phyloP scores from a whole-genome alignment of 2,797 vertebrate species.

The Rhynchonycteris naso region DNA sequence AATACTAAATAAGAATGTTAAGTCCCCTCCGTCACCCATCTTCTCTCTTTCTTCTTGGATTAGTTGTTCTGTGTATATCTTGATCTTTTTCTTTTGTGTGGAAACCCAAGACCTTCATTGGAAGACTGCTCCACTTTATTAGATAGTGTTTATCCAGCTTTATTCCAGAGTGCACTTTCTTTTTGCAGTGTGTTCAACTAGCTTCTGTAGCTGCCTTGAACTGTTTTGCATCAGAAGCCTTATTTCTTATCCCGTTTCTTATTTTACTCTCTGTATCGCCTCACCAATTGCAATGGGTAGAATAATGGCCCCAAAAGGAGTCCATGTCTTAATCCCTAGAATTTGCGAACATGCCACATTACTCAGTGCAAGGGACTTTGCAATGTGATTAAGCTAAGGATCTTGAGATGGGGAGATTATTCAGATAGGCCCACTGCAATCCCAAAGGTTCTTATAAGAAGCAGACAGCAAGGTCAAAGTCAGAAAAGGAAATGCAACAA shows the following conservation, averaged over 20 bases:
- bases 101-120: neutral
- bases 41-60: neutral
- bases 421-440: neutral
- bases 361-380: neutral
- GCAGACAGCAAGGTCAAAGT: neutral
- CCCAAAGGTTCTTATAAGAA: neutral
- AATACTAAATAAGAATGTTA: neutral
- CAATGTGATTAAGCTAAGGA: neutral
- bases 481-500: neutral
- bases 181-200: neutral
- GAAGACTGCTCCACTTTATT: neutral
- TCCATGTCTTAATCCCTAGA: neutral
- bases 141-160: neutral
- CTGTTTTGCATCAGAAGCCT: neutral
- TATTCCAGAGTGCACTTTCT: neutral
- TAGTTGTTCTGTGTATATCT: neutral
- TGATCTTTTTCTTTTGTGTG: neutral
- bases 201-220: neutral
- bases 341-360: neutral
- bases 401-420: neutral
- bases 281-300: neutral
- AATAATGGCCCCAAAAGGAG: neutral
- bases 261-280: neutral
- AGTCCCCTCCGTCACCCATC: neutral
- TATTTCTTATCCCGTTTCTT: neutral